Evolutionary conservation across 2,113 vertebrate species (phyloP).

Genomic region (Astur gentilis): DNA sequence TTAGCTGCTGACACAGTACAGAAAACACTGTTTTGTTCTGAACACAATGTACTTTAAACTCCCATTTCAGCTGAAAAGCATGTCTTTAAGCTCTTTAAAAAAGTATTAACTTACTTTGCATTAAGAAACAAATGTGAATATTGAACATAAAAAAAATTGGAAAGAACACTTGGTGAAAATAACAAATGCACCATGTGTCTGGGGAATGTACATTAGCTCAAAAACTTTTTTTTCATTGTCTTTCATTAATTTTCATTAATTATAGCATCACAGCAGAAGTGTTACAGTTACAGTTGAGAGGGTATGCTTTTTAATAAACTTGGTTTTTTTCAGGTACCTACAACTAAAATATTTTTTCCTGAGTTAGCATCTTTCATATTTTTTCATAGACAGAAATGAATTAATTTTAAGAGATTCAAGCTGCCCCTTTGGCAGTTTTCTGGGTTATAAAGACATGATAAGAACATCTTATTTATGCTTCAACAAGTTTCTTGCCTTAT

Average conservation of each 20-base stretch:
- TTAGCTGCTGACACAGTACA: conserved; percentile 12
- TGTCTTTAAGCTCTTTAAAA: conserved; percentile 7
- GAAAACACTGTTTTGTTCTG: conserved; percentile 37
- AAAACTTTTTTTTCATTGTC: background rate
- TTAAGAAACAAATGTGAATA: conserved; percentile 23
- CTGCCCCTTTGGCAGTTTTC: background rate
- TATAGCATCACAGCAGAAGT: background rate
- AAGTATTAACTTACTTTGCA: conserved; percentile 34
- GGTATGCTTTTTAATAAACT: background rate
- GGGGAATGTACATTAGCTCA: background rate
- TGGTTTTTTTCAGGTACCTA: background rate
- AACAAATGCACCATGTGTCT: background rate
- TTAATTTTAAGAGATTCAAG: background rate
- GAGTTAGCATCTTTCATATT: background rate
- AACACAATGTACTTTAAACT: conserved; percentile 19
- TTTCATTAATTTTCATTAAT: background rate
- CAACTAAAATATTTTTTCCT: background rate
- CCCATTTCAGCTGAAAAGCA: conserved; percentile 16
- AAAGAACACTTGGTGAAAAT: background rate
- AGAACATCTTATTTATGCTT: conserved; percentile 20
- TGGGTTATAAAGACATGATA: background rate
- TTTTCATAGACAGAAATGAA: background rate
- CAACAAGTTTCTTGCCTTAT: conserved; percentile 19
- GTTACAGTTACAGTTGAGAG: background rate
- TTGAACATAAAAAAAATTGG: background rate